Base-by-base conservation (phyloP, 1,140 invertebrate species). In the Drosophila suzukii region DNA sequence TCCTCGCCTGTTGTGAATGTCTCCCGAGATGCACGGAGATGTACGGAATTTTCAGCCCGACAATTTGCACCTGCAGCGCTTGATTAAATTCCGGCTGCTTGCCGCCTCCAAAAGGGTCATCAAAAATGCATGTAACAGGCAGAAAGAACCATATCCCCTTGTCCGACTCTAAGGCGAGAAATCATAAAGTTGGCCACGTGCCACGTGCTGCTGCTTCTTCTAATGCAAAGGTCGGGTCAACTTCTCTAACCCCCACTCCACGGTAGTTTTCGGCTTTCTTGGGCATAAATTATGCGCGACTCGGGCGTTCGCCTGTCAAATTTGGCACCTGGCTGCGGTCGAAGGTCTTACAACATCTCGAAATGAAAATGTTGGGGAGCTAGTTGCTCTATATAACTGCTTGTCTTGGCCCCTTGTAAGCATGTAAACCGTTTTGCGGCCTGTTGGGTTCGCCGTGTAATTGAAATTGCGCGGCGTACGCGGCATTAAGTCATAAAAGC, bases 401-500 rank as follows among this genome's bases (percentile, higher is more conserved):
- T 24, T 49, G 50, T 27, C 38, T 55, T 62, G 27, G 61, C 43
- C 47, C 43, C 43, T 46, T 78, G 54, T 65, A 58, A 50, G 50
- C 74, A 67, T 78, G 66, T 76, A 81, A 66, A 38, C 62, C 62
- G 55, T 63, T 76, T 56, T 32, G 60, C 60, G 60, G 60, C 58
- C 27, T 11, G 54, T 62, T 62, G 60, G 60, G 51, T 44, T 57
- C 62, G 68, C 59, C 44, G 34, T 79, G 82, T 82, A 86, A 88
- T 89, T 89, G 84, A 88, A 88, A 88, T 89, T 89, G 84, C 79
- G 84, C 74, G 84, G 83, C 84, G 84, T 88, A 72, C 80, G 76
- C 84, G 80, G 80, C 80, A 89, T 88, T 89, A 89, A 89, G 84
- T 89, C 84, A 83, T 88, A 88, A 88, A 88, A 83, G 43, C 75